phyloP scores from a whole-genome alignment of 1,140 invertebrate genomes.

The Philopotamus ludificatus region DNA sequence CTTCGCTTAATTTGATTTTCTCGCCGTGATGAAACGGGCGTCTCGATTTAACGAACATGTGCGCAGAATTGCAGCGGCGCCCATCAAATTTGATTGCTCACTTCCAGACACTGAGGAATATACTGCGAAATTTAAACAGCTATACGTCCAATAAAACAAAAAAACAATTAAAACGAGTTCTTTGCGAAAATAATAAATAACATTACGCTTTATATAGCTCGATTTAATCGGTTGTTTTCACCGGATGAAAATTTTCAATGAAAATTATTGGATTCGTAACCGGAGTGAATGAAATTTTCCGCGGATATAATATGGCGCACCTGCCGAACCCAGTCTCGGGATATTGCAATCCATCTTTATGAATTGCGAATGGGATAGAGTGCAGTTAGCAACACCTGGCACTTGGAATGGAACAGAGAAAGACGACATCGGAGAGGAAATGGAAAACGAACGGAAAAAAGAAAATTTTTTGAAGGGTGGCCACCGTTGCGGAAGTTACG shows the following conservation, averaged over 20 bases:
- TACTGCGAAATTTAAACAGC: too few relatives aligned
- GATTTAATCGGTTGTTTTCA: too few relatives aligned
- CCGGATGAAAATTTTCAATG: too few relatives aligned
- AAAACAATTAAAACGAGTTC: too few relatives aligned
- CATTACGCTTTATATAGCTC: too few relatives aligned
- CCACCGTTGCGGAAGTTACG: too few relatives aligned
- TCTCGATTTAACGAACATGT: background rate
- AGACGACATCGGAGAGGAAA: background rate
- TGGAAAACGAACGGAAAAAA: conserved; percentile 2
- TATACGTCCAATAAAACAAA: too few relatives aligned
- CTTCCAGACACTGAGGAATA: too few relatives aligned
- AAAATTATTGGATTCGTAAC: too few relatives aligned
- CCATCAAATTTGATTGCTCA: background rate
- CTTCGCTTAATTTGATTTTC: background rate
- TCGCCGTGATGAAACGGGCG: background rate
- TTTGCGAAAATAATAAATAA: too few relatives aligned
- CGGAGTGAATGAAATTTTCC: conserved; percentile 4
- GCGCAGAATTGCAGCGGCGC: background rate
- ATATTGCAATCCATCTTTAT: conserved; percentile 38
- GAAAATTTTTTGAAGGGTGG: too few relatives aligned
- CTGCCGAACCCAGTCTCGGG: conserved; percentile 11
- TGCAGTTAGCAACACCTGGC: conserved; percentile 34
- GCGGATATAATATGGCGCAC: conserved; percentile 14
- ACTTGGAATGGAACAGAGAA: background rate
- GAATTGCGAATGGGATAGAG: conserved; percentile 36